Conservation (phyloP, 2,888 invertebrate species). For the Ochropacha duplaris region DNA sequence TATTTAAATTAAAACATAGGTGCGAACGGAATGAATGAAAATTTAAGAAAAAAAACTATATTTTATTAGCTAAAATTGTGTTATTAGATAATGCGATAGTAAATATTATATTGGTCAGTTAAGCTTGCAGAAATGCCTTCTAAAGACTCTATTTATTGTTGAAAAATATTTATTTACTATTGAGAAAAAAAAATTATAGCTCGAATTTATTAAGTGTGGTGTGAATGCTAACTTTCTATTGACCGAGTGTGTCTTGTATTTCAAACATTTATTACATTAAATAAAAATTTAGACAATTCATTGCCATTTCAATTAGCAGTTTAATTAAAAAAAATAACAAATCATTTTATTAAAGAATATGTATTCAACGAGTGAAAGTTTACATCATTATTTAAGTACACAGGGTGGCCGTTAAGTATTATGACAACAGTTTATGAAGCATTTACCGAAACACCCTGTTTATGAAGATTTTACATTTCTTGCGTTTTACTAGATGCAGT, state of each 20-base stretch:
- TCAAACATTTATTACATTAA: background rate
- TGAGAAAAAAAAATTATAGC: background rate
- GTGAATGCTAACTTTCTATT: background rate
- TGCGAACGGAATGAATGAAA: constrained; percentile 14
- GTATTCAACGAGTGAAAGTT: constrained; percentile 3
- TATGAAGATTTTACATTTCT: background rate
- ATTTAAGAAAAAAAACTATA: constrained; percentile 7
- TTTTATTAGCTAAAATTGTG: background rate
- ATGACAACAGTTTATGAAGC: too few relatives aligned
- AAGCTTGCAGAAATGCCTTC: background rate
- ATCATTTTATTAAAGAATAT: constrained; percentile 1
- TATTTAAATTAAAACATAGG: constrained; percentile 11
- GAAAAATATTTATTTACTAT: background rate
- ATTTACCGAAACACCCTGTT: too few relatives aligned
- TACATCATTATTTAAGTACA: too few relatives aligned
- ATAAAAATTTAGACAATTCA: background rate
- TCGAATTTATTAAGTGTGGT: background rate
- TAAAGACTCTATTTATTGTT: background rate
- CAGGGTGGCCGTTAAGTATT: too few relatives aligned
- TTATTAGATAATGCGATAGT: background rate
- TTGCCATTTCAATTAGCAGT: background rate
- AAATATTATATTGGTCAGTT: background rate
- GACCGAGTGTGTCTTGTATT: background rate
- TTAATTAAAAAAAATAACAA: background rate
- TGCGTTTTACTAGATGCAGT: too few relatives aligned